Evolutionary conservation across 2,888 invertebrate species (phyloP), one percentile per base, ranked within the genome.

Genomic region (Melolontha melolontha): DNA sequence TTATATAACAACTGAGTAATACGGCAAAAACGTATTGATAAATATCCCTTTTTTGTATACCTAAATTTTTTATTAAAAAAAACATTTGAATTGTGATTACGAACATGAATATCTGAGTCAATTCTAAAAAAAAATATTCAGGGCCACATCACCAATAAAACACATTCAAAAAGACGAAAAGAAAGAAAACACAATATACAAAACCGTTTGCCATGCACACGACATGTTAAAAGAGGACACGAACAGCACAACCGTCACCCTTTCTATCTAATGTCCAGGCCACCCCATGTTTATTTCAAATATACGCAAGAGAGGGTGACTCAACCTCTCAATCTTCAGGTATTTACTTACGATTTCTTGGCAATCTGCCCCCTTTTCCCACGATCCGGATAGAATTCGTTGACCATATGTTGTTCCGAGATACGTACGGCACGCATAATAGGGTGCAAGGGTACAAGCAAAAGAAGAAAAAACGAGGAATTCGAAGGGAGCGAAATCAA

Each of bases 321-420:
- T 74, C 73, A 74, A 74, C 75, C 74, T 57, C 22, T 22, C 41
- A 73, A 74, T 73, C 73, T 73, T 74, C 70, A 75, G 76, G 75
- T 77, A 77, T 77, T 77, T 71, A 71, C 64, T 70, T 68, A 69
- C 71, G 71, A 72, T 73, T 71, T 69, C 69, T 71, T 50, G 49
- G 66, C 71, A 72, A 69, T 57, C 67, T 68, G 69, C 71, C 71
- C 70, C 69, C 68, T 69, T 68, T 80, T 79, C 79, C 79, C 79
- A 79, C 79, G 79, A 74, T 76, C 70, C 67, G 74, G 68, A 71
- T 72, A 75, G 75, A 57, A 17, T 42, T 39, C 79, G 78, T 77
- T 77, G 74, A 74, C 80, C 80, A 80, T 79, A 80, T 80, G 80
- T 79, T 79, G 79, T 75, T 78, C 74, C 76, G 75, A 74, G 75